Conservation (phyloP, 2,113 vertebrate genomes). For the Sinocyclocheilus maitianheensis region DNA sequence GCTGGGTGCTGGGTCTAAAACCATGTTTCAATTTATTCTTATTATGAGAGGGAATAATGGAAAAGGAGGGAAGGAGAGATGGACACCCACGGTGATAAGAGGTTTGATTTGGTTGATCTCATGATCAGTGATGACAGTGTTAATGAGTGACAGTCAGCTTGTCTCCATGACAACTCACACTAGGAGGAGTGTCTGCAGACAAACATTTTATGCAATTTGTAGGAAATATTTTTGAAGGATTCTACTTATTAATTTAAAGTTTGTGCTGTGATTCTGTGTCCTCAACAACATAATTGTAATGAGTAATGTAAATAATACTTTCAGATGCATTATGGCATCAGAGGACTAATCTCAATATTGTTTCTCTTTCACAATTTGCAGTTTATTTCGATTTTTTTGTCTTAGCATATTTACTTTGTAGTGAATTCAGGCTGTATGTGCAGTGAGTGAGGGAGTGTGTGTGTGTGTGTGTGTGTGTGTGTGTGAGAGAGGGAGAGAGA, state of each 20-base stretch:
- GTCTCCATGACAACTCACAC: constrained; percentile 28
- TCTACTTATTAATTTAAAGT: background rate
- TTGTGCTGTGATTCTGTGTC: constrained; percentile 6
- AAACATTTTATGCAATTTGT: constrained; percentile 31
- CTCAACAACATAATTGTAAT: background rate
- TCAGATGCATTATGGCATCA: constrained; percentile 1
- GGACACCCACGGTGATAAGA: background rate
- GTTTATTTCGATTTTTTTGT: background rate
- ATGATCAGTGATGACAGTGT: background rate
- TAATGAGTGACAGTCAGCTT: background rate
- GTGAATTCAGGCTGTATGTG: background rate
- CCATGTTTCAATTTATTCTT: background rate
- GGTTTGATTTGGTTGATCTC: constrained; percentile 23
- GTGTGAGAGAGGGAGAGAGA: background rate
- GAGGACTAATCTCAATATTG: background rate
- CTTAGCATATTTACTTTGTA: background rate
- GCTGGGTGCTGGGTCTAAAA: constrained; percentile 39
- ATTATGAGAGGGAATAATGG: background rate
- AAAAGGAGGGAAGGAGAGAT: background rate
- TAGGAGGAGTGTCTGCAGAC: constrained; percentile 5
- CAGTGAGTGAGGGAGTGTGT: background rate
- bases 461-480: background rate
- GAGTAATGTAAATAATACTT: constrained; percentile 9
- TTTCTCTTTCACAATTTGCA: background rate
- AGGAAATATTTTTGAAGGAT: background rate